A percentile compares a stretch with the other conserved stretches of the same genome.
phyloP scores from a whole-genome alignment of 92 coral and sea anemone genomes.

The Actinostola sp. region DNA sequence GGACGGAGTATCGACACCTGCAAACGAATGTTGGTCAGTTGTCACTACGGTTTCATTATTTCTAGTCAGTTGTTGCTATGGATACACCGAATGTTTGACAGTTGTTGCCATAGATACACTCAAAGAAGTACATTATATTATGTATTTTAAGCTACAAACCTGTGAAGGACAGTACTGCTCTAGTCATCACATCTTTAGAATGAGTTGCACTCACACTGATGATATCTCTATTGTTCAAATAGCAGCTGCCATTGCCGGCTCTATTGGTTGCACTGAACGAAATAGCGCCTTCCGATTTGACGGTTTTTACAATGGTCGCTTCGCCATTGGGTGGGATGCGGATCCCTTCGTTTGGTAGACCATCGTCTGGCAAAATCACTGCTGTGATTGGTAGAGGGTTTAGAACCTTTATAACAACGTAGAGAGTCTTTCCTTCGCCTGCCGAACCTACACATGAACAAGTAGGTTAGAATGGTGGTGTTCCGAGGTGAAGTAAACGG shows the following conservation, averaged over 20 bases:
- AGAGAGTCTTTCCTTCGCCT: conserved; percentile 72
- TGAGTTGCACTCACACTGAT: conserved; percentile 64
- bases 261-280: conserved; percentile 72
- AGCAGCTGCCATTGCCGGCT: conserved; percentile 49
- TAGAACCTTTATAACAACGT: conserved; percentile 56
- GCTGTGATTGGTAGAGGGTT: conserved; percentile 72
- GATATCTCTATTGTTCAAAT: conserved; percentile 67
- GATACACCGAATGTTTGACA: too few relatives aligned
- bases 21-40: neutral
- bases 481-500: too few relatives aligned
- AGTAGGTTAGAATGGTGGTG: too few relatives aligned
- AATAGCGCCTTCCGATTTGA: conserved; percentile 40
- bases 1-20: conserved; percentile 15
- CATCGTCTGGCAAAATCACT: conserved; percentile 72
- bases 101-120: too few relatives aligned
- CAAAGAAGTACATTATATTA: too few relatives aligned
- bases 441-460: conserved; percentile 47
- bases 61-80: too few relatives aligned
- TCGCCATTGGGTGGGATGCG: conserved; percentile 34
- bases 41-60: too few relatives aligned
- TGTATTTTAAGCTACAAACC: too few relatives aligned
- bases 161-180: conserved; percentile 67
- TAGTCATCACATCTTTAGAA: conserved; percentile 49
- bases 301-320: conserved; percentile 57
- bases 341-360: conserved; percentile 79